Conservation (phyloP, 2,797 vertebrate genomes). For the Typhlichthys subterraneus region DNA sequence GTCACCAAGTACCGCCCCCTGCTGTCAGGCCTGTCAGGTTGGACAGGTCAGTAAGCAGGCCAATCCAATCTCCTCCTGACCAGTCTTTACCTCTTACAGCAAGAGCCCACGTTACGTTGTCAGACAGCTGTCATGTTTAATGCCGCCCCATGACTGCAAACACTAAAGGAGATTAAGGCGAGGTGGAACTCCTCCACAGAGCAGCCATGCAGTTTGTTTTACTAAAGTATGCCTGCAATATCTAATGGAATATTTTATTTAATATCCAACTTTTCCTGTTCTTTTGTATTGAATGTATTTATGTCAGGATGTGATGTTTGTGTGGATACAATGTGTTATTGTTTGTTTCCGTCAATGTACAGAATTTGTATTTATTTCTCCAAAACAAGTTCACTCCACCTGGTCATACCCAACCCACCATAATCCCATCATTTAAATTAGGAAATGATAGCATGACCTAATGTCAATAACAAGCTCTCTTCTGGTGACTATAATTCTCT, state of each 20-base stretch:
- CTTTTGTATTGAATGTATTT: neutral
- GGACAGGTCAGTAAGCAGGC: slow-evolving; percentile 40
- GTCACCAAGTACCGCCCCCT: slow-evolving; percentile 44
- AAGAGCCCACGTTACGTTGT: slow-evolving; percentile 22
- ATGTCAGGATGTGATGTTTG: too few relatives aligned
- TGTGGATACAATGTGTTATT: too few relatives aligned
- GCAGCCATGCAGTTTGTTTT: slow-evolving; percentile 6
- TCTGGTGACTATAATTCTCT: too few relatives aligned
- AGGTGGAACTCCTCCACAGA: slow-evolving; percentile 22
- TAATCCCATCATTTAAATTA: too few relatives aligned
- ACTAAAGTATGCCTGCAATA: neutral
- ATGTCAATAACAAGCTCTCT: too few relatives aligned
- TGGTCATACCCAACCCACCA: too few relatives aligned
- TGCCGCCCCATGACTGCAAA: slow-evolving; percentile 10
- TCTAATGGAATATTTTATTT: neutral
- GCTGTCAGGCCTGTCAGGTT: slow-evolving; percentile 32
- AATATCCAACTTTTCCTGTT: neutral
- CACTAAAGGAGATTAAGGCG: slow-evolving; percentile 35
- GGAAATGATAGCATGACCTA: too few relatives aligned
- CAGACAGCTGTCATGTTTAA: slow-evolving; percentile 51
- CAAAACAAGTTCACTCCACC: too few relatives aligned
- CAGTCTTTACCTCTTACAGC: slow-evolving; percentile 34
- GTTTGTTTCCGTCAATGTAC: too few relatives aligned
- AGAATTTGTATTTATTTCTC: too few relatives aligned
- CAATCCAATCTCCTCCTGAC: slow-evolving; percentile 19